Evolutionary conservation across 35 echinoderm and acorn worm species (phyloP).

Genomic region (Amphiura filiformis): DNA sequence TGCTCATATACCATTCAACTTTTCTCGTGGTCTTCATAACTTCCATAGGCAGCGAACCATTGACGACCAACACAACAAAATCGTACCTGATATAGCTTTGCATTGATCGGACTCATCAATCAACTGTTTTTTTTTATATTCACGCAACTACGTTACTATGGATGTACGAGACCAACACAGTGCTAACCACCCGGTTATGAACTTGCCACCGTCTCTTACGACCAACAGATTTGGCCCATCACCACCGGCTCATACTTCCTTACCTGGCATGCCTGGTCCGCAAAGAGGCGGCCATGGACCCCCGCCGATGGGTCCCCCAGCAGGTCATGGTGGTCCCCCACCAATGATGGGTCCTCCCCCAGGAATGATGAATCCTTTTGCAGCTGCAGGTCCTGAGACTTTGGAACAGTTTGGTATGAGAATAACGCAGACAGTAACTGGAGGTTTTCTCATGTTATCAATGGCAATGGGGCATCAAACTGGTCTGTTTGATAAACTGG

Average conservation of each 20-base stretch:
- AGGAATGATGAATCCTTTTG: constrained; percentile 21
- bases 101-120: too few species aligned
- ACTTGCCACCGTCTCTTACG: background rate
- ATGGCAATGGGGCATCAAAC: constrained; percentile 76
- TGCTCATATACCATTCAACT: background rate
- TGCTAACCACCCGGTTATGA: background rate
- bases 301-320: constrained; percentile 1
- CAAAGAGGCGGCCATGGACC: background rate
- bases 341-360: constrained; percentile 24
- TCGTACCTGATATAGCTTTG: too few species aligned
- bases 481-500: constrained; percentile 72
- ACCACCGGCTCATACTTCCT: background rate
- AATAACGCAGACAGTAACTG: constrained; percentile 79
- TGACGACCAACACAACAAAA: background rate
- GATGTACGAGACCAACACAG: constrained; percentile 2
- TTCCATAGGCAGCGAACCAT: background rate
- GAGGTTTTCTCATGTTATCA: constrained; percentile 67
- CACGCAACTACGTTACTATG: background rate
- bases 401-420: constrained; percentile 66
- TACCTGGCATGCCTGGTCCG: background rate
- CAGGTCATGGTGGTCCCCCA: background rate
- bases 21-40: background rate
- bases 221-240: background rate
- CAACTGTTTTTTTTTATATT: too few species aligned
- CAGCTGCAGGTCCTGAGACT: constrained; percentile 54